Evolutionary conservation across 2,888 invertebrate genomes (phyloP), one percentile per base, ranked within the genome.

Genomic region (Arge pagana): DNA sequence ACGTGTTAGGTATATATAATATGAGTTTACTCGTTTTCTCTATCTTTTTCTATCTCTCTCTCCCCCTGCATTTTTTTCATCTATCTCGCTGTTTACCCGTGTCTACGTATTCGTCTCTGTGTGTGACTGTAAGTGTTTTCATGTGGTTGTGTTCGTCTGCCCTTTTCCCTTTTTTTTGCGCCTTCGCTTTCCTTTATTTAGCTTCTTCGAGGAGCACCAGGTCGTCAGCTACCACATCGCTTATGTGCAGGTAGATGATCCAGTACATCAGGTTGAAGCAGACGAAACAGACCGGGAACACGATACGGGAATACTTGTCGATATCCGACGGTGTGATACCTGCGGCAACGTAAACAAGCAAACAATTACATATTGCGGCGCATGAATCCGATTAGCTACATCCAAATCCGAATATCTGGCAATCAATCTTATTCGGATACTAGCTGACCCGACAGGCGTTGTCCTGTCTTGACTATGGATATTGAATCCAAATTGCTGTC

Each of bases 261-360:
- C 95, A 95, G 82, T 95, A 95, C 94, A 95, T 94, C 67, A 95
- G 86, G 81, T 98, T 98, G 85, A 98, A 98, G 81, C 96, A 92
- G 63, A 97, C 91, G 84, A 98, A 98, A 82, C 96, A 93, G 70
- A 96, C 93, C 50, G 98, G 98, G 79, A 99, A 99, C 71, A 96
- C 90, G 79, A 97, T 94, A 74, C 98, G 88, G 58, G 97, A 96
- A 79, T 97, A 97, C 82, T 97, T 97, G 86, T 98, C 98, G 80
- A 98, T 98, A 81, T 96, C 96, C 77, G 96, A 96, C 54, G 96
- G 96, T 69, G 94, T 94, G 78, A 94, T 90, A 70, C 91, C 76
- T 76, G 65, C n/a, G n/a, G n/a, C n/a, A n/a, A n/a, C n/a, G n/a
- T n/a, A n/a, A n/a, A n/a, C n/a, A n/a, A n/a, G n/a, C n/a, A n/a